Conservation (phyloP, 2,797 vertebrate species). For the Coracias cyanogaster region DNA sequence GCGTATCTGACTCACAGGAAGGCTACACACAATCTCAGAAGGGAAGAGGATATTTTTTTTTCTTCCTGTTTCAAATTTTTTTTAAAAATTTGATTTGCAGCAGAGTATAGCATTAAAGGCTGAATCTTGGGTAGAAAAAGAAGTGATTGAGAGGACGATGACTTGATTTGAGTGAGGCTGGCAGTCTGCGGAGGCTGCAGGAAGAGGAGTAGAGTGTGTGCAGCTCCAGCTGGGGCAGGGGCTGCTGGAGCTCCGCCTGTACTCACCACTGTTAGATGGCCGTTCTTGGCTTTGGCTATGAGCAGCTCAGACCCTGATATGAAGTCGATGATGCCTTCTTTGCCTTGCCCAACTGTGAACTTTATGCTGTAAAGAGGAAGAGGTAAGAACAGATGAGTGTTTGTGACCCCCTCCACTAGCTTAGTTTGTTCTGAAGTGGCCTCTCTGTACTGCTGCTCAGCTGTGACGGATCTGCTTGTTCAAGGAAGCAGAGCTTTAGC, state of each 20-base stretch:
- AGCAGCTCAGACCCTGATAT: slow-evolving; percentile 93
- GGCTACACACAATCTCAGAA: neutral
- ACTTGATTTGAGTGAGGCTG: neutral
- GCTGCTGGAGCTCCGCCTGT: neutral
- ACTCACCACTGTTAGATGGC: slow-evolving; percentile 97
- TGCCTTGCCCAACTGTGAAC: slow-evolving; percentile 90
- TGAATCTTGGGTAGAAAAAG: neutral
- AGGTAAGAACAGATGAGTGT: neutral
- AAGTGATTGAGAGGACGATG: neutral
- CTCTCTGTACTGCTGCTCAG: neutral
- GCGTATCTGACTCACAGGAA: neutral
- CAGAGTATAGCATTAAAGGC: no score
- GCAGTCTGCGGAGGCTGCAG: neutral
- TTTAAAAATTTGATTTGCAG: neutral
- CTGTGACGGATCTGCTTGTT: rapidly evolving
- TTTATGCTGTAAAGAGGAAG: slow-evolving; percentile 84
- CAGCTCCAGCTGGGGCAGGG: neutral
- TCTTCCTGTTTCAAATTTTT: neutral
- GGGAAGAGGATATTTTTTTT: neutral
- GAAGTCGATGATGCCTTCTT: slow-evolving; percentile 96
- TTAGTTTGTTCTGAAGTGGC: neutral
- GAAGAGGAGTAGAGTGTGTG: neutral
- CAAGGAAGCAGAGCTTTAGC: rapidly evolving
- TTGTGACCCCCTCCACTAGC: neutral
- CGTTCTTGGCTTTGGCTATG: slow-evolving; percentile 95